These are phyloP conservation scores for Manis javanica DNA, from an alignment of 2,797 vertebrate genomes.

Conservation along the genomic window DNA sequence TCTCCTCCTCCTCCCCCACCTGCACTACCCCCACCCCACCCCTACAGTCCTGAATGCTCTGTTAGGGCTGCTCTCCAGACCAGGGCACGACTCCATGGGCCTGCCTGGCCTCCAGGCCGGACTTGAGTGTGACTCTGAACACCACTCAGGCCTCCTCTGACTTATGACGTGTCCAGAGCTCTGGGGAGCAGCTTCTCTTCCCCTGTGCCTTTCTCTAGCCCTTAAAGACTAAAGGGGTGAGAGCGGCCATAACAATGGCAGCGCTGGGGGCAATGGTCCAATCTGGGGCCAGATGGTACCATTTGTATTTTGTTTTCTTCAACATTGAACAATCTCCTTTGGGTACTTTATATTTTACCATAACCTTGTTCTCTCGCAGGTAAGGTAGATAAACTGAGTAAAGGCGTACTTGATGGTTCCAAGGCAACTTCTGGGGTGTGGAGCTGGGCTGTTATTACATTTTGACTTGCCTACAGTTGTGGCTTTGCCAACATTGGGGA, in stretches of 20 bases:
- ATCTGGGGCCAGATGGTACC: neutral
- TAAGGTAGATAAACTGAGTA: accelerated
- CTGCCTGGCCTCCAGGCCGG: neutral
- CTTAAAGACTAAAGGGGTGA: neutral
- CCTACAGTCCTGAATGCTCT: accelerated
- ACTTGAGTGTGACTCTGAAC: neutral
- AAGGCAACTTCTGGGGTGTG: accelerated
- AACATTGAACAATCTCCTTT: neutral
- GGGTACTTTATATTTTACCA: accelerated
- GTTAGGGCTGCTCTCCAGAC: accelerated
- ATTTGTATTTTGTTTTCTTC: neutral
- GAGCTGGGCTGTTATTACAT: accelerated
- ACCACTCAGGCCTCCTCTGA: neutral
- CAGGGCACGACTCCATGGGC: neutral
- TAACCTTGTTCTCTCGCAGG: neutral
- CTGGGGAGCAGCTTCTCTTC: neutral
- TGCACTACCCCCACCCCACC: no score
- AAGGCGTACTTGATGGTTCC: accelerated
- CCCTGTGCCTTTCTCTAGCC: neutral
- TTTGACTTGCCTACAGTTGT: accelerated
- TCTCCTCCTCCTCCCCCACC: no score
- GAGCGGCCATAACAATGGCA: accelerated
- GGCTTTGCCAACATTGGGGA: accelerated
- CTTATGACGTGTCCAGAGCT: neutral
- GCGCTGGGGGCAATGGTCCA: accelerated